These are phyloP conservation scores for Phyllotreta striolata DNA, from an alignment of 2,888 invertebrate genomes.

Conservation along the genomic window DNA sequence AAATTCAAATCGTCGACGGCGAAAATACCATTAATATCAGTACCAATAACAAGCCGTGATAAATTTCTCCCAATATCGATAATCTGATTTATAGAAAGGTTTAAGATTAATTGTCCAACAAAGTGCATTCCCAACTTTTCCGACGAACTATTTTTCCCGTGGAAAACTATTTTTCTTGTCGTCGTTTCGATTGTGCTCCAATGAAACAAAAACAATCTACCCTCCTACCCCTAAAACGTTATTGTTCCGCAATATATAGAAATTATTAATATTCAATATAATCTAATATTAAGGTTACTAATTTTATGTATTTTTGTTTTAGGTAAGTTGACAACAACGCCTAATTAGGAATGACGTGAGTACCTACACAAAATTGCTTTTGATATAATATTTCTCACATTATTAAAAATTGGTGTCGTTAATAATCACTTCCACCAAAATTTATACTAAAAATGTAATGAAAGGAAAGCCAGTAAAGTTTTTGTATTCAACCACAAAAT, in stretches of 20 bases:
- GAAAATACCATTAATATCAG: constrained; percentile 31
- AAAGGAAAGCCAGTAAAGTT: constrained; percentile 16
- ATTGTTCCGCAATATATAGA: too few species aligned
- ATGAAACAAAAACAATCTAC: constrained; percentile 17
- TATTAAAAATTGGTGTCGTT: background rate
- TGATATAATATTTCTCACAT: background rate
- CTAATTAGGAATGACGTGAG: too few species aligned
- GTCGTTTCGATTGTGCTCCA: background rate
- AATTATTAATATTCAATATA: too few species aligned
- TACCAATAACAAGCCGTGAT: constrained; percentile 31
- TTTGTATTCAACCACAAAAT: background rate
- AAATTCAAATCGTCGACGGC: constrained; percentile 21
- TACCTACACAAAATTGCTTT: too few species aligned
- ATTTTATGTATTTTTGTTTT: too few species aligned
- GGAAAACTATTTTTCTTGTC: constrained; percentile 29
- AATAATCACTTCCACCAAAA: background rate
- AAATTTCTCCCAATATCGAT: constrained; percentile 29
- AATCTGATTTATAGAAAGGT: constrained; percentile 37
- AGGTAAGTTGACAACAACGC: too few species aligned
- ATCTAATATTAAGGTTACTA: too few species aligned
- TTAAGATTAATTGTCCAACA: constrained; percentile 36
- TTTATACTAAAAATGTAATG: too few species aligned
- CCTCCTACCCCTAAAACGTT: too few species aligned
- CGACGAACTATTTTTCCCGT: constrained; percentile 32
- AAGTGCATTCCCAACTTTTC: constrained; percentile 37